Evolutionary conservation across 2,113 vertebrate genomes (phyloP).

Genomic region (Dascyllus trimaculatus): DNA sequence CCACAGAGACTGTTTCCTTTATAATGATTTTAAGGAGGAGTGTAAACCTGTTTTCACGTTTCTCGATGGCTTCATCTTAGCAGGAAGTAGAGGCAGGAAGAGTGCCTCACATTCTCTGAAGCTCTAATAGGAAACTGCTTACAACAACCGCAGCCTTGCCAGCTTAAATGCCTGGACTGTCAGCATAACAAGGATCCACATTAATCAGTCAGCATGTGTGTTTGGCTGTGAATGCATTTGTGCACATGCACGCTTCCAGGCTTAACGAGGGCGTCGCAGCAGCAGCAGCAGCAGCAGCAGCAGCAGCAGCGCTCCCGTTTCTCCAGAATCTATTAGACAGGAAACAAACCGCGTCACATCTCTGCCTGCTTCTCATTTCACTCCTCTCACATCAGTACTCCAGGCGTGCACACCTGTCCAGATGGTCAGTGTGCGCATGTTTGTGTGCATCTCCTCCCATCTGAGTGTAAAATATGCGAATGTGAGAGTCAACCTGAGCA

Average conservation of each 20-base stretch:
- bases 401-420: constrained; percentile 15
- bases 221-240: constrained; percentile 15
- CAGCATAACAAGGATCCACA: constrained; percentile 36
- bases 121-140: constrained; percentile 36
- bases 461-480: background rate
- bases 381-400: constrained; percentile 7
- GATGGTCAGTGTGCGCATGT: background rate
- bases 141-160: constrained; percentile 35
- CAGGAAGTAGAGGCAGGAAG: constrained; percentile 16
- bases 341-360: constrained; percentile 7
- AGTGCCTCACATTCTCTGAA: constrained; percentile 46
- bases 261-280: constrained; percentile 5
- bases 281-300: too few relatives aligned
- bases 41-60: constrained; percentile 53
- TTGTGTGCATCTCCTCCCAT: background rate
- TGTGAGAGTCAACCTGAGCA: constrained; percentile 10
- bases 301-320: background rate
- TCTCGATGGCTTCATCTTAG: constrained; percentile 41
- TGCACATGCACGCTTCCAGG: constrained; percentile 11
- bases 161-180: constrained; percentile 45
- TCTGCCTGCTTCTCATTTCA: background rate
- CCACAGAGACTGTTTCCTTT: constrained; percentile 57
- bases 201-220: constrained; percentile 41
- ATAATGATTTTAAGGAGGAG: constrained; percentile 61
- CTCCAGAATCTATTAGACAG: constrained; percentile 26